Conservation (phyloP, 2,113 vertebrate species). For the Sclerurus mexicanus region DNA sequence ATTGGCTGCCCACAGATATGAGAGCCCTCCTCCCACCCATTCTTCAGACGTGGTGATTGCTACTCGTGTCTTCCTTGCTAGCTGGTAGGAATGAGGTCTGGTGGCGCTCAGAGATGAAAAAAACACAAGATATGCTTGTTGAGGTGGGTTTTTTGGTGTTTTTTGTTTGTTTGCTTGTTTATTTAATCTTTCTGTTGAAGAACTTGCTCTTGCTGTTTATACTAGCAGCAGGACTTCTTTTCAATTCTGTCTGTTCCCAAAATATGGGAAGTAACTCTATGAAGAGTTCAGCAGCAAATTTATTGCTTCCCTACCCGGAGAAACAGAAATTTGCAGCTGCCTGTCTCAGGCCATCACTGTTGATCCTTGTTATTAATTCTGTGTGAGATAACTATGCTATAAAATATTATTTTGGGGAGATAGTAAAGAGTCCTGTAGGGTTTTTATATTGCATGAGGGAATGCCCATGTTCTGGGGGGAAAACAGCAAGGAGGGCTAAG, state of each 20-base stretch:
- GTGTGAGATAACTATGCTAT: background rate
- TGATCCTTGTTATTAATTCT: background rate
- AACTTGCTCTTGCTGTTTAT: background rate
- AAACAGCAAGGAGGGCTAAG: background rate
- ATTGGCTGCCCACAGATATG: background rate
- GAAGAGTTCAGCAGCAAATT: background rate
- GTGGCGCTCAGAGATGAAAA: background rate
- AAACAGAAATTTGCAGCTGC: background rate
- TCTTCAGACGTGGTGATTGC: background rate
- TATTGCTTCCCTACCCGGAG: background rate
- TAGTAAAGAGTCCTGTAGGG: background rate
- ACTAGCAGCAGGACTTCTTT: background rate
- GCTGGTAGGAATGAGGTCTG: background rate
- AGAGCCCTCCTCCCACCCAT: background rate
- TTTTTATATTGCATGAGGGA: background rate
- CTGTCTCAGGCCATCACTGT: background rate
- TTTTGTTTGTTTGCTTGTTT: background rate
- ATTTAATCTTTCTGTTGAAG: background rate
- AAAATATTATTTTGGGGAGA: background rate
- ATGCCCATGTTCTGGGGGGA: accelerated
- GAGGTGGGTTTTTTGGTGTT: background rate
- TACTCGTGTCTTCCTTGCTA: background rate
- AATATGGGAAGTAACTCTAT: background rate
- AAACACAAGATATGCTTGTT: background rate
- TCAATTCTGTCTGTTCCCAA: background rate